These are phyloP conservation scores for Donacobius atricapilla DNA, from an alignment of 2,113 vertebrate genomes.

Conservation along the genomic window DNA sequence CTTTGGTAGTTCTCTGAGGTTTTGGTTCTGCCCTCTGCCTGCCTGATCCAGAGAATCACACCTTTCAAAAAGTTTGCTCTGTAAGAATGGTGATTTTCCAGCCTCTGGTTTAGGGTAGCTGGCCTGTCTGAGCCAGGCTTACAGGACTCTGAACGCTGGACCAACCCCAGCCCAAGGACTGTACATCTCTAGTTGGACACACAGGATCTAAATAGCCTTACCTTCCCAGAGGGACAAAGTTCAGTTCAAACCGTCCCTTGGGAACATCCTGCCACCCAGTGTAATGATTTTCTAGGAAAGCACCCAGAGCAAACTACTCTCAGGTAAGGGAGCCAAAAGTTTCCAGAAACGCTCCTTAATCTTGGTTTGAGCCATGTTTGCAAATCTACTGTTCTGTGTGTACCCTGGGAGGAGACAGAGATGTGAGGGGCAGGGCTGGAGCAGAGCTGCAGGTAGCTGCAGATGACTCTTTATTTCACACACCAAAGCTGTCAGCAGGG, in stretches of 20 bases:
- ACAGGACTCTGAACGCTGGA: not conserved
- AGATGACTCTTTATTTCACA: not conserved
- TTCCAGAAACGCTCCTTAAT: not conserved
- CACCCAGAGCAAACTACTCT: not conserved
- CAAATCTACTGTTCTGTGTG: fast-evolving
- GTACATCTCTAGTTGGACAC: not conserved
- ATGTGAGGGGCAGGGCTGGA: not conserved
- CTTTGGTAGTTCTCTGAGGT: not conserved
- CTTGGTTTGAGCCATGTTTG: not conserved
- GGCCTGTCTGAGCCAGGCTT: not conserved
- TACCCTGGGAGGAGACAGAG: not conserved
- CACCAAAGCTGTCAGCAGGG: not conserved
- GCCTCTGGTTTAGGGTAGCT: not conserved
- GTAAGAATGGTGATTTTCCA: not conserved
- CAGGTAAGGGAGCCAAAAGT: not conserved
- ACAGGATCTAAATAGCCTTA: not conserved
- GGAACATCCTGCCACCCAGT: not conserved
- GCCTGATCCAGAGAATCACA: not conserved
- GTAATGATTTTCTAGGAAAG: not conserved
- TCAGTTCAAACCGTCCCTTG: not conserved
- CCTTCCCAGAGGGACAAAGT: not conserved
- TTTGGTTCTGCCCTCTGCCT: not conserved
- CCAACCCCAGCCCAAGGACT: not conserved
- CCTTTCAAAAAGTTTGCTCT: not conserved
- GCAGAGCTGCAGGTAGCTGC: not conserved